These are phyloP conservation scores for Drosophila limbata DNA, from an alignment of 2,888 invertebrate genomes.

Conservation along the genomic window DNA sequence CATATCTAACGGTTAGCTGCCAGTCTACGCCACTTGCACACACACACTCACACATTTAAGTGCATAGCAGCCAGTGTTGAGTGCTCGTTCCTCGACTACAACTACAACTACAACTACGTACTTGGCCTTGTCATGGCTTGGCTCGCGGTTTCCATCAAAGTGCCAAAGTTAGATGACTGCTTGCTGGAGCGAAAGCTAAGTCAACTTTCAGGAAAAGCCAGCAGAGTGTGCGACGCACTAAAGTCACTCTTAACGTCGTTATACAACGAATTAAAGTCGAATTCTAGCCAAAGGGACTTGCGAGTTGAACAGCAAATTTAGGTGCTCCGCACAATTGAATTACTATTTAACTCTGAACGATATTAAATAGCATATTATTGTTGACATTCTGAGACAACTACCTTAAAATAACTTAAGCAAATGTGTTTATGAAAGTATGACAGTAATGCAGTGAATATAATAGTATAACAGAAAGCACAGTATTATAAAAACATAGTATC, in stretches of 20 bases:
- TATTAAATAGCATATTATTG: not conserved
- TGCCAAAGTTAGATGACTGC: conserved; percentile 47
- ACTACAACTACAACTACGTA: not conserved
- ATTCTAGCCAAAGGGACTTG: conserved; percentile 25
- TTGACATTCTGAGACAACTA: not conserved
- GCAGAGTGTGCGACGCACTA: conserved; percentile 32
- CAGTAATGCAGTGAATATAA: not conserved
- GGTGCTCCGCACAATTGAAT: not conserved
- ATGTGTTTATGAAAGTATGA: not conserved
- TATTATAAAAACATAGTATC: not conserved
- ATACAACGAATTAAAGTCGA: conserved; percentile 27
- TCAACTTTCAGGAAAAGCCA: conserved; percentile 42
- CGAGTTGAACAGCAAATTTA: not conserved
- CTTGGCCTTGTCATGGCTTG: conserved; percentile 47
- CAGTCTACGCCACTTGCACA: conserved; percentile 19
- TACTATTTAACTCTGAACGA: not conserved
- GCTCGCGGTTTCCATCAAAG: conserved; percentile 38
- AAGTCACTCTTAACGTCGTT: conserved; percentile 28
- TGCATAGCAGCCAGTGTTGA: conserved; percentile 34
- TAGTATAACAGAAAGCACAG: not conserved
- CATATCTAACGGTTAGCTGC: conserved; percentile 61
- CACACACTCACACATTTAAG: conserved; percentile 20
- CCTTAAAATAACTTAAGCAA: not conserved
- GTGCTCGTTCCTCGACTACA: conserved; percentile 1
- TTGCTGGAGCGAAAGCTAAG: conserved; percentile 24